These are phyloP conservation scores for Oreochromis niloticus DNA, from an alignment of 2,113 vertebrate species.

Conservation along the genomic window DNA sequence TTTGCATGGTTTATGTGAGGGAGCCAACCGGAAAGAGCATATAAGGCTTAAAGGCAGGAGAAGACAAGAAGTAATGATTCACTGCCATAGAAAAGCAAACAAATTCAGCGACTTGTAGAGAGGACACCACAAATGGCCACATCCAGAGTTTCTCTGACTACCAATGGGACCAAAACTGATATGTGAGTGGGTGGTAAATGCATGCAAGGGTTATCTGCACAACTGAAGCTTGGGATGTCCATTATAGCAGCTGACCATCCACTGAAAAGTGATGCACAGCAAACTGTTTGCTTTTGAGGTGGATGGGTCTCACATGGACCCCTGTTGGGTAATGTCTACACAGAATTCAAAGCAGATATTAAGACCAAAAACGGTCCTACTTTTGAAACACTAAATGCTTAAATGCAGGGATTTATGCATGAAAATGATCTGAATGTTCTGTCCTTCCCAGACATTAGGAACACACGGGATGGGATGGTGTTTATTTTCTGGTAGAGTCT, in stretches of 20 bases:
- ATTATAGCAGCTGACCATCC: neutral
- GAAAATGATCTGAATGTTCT: neutral
- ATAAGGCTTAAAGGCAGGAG: neutral
- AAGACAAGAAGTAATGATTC: neutral
- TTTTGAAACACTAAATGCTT: neutral
- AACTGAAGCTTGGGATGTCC: neutral
- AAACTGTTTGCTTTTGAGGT: neutral
- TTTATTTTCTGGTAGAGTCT: neutral
- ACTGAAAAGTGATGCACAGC: neutral
- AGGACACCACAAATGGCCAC: neutral
- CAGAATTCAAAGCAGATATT: neutral
- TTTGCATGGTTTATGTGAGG: neutral
- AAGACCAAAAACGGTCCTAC: neutral
- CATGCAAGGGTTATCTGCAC: neutral
- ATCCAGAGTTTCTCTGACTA: neutral
- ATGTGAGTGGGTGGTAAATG: neutral
- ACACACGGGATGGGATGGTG: neutral
- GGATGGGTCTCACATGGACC: accelerated
- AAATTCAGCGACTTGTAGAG: neutral
- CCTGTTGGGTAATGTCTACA: accelerated
- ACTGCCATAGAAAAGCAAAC: neutral
- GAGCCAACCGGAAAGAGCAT: neutral
- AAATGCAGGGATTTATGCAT: neutral
- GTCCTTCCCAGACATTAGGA: neutral
- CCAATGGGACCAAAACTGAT: neutral